Evolutionary conservation across 64 coral and sea anemone species (phyloP).

Genomic region (Montipora foliosa): DNA sequence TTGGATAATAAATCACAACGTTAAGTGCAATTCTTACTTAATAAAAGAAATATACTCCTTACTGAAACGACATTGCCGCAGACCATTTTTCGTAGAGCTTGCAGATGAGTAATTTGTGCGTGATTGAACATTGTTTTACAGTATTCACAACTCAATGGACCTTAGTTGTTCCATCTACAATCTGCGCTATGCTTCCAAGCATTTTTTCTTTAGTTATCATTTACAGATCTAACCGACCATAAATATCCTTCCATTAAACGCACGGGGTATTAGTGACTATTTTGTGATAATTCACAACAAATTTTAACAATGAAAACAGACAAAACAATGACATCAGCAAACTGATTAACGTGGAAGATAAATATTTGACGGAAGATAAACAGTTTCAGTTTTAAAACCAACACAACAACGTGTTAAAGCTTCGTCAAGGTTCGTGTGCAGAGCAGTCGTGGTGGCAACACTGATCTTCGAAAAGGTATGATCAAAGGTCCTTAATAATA

Average conservation of each 20-base stretch:
- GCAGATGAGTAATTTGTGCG: too few species aligned
- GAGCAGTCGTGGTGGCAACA: neutral
- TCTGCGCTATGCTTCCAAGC: too few species aligned
- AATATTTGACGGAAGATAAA: neutral
- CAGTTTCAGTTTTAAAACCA: constrained; percentile 7
- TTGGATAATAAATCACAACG: too few species aligned
- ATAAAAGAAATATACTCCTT: too few species aligned
- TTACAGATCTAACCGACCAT: neutral
- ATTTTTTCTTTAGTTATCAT: neutral
- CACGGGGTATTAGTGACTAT: neutral
- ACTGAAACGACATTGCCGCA: too few species aligned
- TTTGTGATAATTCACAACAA: neutral
- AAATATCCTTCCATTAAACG: neutral
- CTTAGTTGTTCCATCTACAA: too few species aligned
- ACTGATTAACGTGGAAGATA: neutral
- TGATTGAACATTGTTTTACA: too few species aligned
- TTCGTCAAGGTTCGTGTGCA: neutral
- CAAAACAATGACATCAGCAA: neutral
- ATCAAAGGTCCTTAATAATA: too few species aligned
- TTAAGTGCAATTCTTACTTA: too few species aligned
- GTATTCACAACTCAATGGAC: too few species aligned
- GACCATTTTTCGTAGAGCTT: too few species aligned
- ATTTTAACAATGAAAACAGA: neutral
- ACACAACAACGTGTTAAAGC: neutral
- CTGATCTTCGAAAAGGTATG: neutral